A percentile compares a stretch with the other conserved stretches of the same genome.
Evolutionary conservation across 2,797 vertebrate genomes (phyloP).

Genomic region (Megaceryle alcyon): DNA sequence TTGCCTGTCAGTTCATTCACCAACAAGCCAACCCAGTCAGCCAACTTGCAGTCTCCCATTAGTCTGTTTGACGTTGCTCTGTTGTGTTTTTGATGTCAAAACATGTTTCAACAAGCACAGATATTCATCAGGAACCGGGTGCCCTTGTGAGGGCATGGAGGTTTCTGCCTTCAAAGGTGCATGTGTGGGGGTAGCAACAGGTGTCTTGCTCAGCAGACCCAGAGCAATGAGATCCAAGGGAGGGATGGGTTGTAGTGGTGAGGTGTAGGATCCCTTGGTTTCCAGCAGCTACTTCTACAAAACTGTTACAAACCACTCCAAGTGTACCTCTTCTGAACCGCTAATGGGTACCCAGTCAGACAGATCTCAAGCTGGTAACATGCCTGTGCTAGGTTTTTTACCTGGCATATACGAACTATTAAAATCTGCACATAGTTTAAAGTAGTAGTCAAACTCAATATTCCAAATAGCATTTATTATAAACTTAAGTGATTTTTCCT

Average conservation of each 20-base stretch:
- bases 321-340: background rate
- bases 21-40: background rate
- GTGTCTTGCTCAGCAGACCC: background rate
- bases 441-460: background rate
- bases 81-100: background rate
- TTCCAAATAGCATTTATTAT: background rate
- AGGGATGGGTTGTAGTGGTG: background rate
- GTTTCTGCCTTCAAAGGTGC: background rate
- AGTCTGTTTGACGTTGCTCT: background rate
- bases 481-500: background rate
- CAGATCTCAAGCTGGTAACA: background rate
- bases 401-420: background rate
- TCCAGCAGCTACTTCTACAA: background rate
- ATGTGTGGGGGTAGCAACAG: fast-evolving
- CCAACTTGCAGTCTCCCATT: background rate
- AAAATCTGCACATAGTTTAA: background rate
- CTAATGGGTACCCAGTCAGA: background rate
- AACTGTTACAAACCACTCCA: background rate
- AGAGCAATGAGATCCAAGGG: background rate
- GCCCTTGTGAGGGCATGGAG: background rate
- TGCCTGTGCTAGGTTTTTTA: background rate
- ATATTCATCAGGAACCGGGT: background rate
- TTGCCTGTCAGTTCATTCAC: background rate
- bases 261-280: background rate
- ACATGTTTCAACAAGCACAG: fast-evolving